Evolutionary conservation across 2,797 vertebrate species (phyloP), one percentile per base, ranked within the genome.

Genomic region (Babyrousa celebensis): DNA sequence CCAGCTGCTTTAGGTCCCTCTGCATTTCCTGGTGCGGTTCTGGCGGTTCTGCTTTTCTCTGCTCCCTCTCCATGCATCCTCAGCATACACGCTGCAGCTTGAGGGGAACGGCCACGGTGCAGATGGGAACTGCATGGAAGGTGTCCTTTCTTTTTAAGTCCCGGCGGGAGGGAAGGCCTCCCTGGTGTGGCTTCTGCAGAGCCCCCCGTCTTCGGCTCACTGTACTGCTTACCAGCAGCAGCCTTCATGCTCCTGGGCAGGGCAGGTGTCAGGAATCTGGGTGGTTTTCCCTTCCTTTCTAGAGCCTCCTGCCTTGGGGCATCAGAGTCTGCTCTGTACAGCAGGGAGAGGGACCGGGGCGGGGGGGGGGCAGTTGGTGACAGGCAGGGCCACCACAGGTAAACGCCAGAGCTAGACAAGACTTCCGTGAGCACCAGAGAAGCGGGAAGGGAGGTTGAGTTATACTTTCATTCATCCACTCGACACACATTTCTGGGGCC

Each of bases 111-210:
- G 20, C 70, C 40, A 8, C 3, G 56, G 54, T 77, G 32, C 67
- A 29, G 40, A 15, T 62, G 52, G 94, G 92, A 92, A 14, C 68
- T 0, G 4, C 21, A 36, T 20, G 43, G 56, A 54, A 68, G 40
- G 18, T 40, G 54, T 74, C 75, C 62, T 87, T 89, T 87, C 75
- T 94, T 94, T 94, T 91, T 87, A 74, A 63, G 82, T 85, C 23
- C 68, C 12, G 85, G 54, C 21, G 20, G 68, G 71, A 40, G 27
- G 71, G 72, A 67, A 71, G 48, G 75, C 29, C 70, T 27, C 60
- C 6, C n/a, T 14, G 18, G 71, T 40, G 5, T 4, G 21, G 40
- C 82, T 56, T 77, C 70, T n/a, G 27, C 36, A 12, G 56, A 17
- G 60, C n/a, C 56, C 8, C 71, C 25, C 2, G 0, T 48, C 82